Evolutionary conservation across 2,797 vertebrate species (phyloP).

Genomic region (Rhynchotus rufescens): DNA sequence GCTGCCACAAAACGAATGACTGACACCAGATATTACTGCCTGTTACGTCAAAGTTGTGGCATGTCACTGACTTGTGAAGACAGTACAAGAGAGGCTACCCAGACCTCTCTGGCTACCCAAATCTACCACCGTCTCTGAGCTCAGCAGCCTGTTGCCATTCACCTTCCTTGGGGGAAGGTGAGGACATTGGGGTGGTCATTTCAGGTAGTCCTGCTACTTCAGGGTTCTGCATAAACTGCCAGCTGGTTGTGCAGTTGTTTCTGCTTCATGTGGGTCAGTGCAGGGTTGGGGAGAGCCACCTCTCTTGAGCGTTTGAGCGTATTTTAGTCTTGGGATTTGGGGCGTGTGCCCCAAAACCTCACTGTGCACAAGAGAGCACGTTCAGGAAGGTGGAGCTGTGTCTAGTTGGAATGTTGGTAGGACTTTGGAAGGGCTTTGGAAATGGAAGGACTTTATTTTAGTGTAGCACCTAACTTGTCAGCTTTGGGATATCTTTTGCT

Average conservation of each 20-base stretch:
- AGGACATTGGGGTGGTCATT: neutral
- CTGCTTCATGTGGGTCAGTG: slow-evolving; percentile 8
- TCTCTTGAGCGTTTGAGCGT: neutral
- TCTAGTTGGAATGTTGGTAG: neutral
- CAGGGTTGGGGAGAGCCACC: neutral
- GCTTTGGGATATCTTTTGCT: neutral
- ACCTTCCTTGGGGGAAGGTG: fast-evolving
- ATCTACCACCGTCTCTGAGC: neutral
- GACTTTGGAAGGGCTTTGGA: too few relatives aligned
- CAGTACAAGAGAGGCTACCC: neutral
- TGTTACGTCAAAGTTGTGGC: neutral
- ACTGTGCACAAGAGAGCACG: neutral
- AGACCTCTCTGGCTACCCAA: too few relatives aligned
- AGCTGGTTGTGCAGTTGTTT: neutral
- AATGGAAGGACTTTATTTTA: neutral
- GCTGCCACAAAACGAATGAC: neutral
- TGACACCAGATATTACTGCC: fast-evolving
- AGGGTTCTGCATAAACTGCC: neutral
- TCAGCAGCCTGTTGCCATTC: neutral
- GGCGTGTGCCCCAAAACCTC: neutral
- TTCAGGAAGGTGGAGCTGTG: neutral
- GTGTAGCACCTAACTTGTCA: neutral
- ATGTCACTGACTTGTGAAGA: neutral
- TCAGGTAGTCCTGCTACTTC: neutral
- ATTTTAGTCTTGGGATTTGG: neutral